A percentile compares a stretch with the other conserved stretches of the same genome.
phyloP scores from a whole-genome alignment of 64 coral and sea anemone species.

The Montipora capricornis region DNA sequence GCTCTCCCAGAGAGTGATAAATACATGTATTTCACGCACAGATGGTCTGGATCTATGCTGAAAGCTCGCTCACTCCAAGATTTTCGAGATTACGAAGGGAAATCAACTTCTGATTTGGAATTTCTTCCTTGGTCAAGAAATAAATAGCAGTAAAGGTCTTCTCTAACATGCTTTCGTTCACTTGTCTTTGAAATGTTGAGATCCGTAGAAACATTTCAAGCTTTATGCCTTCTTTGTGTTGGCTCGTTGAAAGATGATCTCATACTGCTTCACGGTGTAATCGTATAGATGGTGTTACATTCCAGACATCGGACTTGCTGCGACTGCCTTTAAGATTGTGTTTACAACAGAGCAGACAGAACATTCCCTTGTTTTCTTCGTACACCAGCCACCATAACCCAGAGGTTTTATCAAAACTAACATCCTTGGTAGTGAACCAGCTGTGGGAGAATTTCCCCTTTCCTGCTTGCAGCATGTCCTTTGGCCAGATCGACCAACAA shows the following conservation, averaged over 20 bases:
- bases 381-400: constrained; percentile 22
- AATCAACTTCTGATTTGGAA: too few relatives aligned
- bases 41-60: constrained; percentile 45
- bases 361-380: not conserved
- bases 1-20: not conserved
- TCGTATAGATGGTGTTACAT: not conserved
- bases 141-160: too few relatives aligned
- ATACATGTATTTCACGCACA: not conserved
- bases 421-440: constrained; percentile 41
- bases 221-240: too few relatives aligned
- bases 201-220: too few relatives aligned
- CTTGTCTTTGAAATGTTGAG: too few relatives aligned
- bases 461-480: constrained; percentile 21
- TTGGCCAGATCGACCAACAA: constrained; percentile 62
- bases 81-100: too few relatives aligned
- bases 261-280: too few relatives aligned
- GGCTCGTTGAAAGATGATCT: too few relatives aligned
- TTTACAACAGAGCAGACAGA: constrained; percentile 31
- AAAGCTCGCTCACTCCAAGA: not conserved
- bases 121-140: too few relatives aligned
- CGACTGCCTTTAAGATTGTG: constrained; percentile 38
- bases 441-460: constrained; percentile 62
- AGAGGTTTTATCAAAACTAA: constrained; percentile 57
- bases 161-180: too few relatives aligned
- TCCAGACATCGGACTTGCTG: constrained; percentile 51